Base-by-base conservation (phyloP, 2,888 invertebrate species). In the Lordiphosa fenestrarum region DNA sequence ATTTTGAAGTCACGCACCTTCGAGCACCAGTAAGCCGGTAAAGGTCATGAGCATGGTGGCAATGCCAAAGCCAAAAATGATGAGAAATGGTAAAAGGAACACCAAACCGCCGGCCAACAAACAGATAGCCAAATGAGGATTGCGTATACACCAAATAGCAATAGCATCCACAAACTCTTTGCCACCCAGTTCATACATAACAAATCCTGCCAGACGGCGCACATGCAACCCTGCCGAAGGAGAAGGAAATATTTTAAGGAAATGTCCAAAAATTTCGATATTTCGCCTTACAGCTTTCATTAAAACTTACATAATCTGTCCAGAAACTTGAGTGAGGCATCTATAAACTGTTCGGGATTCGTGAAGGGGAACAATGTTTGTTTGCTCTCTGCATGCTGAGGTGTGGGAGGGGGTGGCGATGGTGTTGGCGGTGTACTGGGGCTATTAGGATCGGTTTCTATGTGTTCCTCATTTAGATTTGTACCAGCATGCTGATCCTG, bases 21-120 rank as follows among this genome's bases (percentile, higher is more conserved):
- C 89, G 5, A 89, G 72, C 1, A 89, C 76, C n/a, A 89, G 64
- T 49, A 89, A 87, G 35, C 89, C 90, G 0, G 87, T 88, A 35
- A 89, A 86, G 0, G 90, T 88, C 70, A 89, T 77, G 12, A 86
- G 52, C 56, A 89, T 68, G 1, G 88, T 88, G 3, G 87, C 82
- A 44, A 89, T 56, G 2, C 83, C 86, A 52, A 89, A 86, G 1
- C 87, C 85, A 21, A 86, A 55, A 5, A 90, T 72, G 2, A 90
- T 73, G 1, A 87, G 62, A 50, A 89, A 70, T 12, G 89, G 90
- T 5, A 89, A 57, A 1, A 85, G 53, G 4, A 86, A 53, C 0
- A 84, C 74, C 7, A 84, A 36, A n/a, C 58, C 44, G 0, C 64
- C 86, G 0, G 77, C 81, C 6, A 85, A 3, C 10, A 80, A 23